Evolutionary conservation across 2,888 invertebrate species (phyloP).

Genomic region (Athrips mouffetella): DNA sequence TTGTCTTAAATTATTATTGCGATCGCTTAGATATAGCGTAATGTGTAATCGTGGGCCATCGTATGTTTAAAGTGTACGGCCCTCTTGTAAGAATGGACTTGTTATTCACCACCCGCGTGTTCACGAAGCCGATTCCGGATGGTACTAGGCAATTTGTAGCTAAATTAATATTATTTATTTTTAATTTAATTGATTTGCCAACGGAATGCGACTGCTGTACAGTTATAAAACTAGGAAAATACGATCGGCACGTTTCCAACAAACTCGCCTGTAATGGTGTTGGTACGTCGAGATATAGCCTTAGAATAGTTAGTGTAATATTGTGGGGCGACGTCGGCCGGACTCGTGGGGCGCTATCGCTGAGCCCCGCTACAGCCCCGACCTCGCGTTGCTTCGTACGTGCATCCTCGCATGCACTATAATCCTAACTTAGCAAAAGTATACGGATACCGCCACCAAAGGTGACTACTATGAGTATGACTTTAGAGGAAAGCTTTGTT

Average conservation of each 20-base stretch:
- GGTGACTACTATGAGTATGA: constrained; percentile 49
- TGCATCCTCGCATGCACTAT: constrained; percentile 53
- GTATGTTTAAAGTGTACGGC: constrained; percentile 47
- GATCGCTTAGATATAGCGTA: constrained; percentile 67
- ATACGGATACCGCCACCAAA: constrained; percentile 65
- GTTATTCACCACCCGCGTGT: constrained; percentile 77
- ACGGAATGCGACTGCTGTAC: constrained; percentile 76
- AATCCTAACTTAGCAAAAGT: constrained; percentile 63
- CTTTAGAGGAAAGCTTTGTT: constrained; percentile 45
- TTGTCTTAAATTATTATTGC: constrained; percentile 72
- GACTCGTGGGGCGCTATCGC: constrained; percentile 2
- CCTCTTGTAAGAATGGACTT: constrained; percentile 67
- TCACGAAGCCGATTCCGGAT: constrained; percentile 74
- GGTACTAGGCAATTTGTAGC: constrained; percentile 76
- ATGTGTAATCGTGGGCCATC: constrained; percentile 52
- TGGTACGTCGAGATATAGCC: constrained; percentile 19
- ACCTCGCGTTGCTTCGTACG: constrained; percentile 42
- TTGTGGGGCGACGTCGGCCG: constrained; percentile 24
- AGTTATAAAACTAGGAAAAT: constrained; percentile 67
- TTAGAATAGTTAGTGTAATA: constrained; percentile 12
- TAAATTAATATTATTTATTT: constrained; percentile 72
- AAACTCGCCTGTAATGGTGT: constrained; percentile 29
- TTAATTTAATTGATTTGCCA: constrained; percentile 71
- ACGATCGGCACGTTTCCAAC: constrained; percentile 47
- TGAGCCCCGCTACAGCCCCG: constrained; percentile 11